Evolutionary conservation across 2,797 vertebrate species (phyloP).

Genomic region (Melanotaenia trifasciata): DNA sequence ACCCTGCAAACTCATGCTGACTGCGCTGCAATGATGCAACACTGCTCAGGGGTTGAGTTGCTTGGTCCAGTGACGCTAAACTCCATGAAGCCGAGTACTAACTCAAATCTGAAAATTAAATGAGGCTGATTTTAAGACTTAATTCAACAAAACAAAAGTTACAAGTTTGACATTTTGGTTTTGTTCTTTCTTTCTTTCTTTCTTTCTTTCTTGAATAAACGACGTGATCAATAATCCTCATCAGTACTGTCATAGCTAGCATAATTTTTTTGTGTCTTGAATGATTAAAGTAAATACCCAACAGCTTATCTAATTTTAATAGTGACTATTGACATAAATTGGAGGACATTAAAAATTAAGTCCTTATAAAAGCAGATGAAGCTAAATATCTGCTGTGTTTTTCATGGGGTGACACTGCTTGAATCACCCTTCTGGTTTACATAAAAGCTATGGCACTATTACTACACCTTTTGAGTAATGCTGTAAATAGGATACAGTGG

Average conservation of each 20-base stretch:
- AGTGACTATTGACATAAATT: not conserved
- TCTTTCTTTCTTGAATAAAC: not conserved
- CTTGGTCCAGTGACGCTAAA: constrained; percentile 30
- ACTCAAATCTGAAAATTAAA: not conserved
- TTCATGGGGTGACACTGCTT: not conserved
- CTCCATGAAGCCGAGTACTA: not conserved
- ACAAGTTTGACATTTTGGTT: not conserved
- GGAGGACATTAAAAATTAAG: not conserved
- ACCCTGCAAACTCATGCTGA: constrained; percentile 58
- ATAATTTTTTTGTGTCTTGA: not conserved
- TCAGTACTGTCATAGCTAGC: not conserved
- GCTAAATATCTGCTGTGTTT: not conserved
- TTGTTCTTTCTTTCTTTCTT: not conserved
- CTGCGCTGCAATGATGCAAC: constrained; percentile 71
- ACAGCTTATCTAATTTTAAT: not conserved
- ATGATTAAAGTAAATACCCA: not conserved
- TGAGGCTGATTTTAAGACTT: not conserved
- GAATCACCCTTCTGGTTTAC: not conserved
- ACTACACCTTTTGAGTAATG: not conserved
- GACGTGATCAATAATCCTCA: not conserved
- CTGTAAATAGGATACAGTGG: not conserved
- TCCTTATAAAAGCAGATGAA: not conserved
- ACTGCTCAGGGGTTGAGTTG: constrained; percentile 51
- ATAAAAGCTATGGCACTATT: not conserved
- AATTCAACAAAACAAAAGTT: not conserved